Evolutionary conservation across 2,113 vertebrate genomes (phyloP), one percentile per base, ranked within the genome.

Genomic region (Atlantisia rogersi): DNA sequence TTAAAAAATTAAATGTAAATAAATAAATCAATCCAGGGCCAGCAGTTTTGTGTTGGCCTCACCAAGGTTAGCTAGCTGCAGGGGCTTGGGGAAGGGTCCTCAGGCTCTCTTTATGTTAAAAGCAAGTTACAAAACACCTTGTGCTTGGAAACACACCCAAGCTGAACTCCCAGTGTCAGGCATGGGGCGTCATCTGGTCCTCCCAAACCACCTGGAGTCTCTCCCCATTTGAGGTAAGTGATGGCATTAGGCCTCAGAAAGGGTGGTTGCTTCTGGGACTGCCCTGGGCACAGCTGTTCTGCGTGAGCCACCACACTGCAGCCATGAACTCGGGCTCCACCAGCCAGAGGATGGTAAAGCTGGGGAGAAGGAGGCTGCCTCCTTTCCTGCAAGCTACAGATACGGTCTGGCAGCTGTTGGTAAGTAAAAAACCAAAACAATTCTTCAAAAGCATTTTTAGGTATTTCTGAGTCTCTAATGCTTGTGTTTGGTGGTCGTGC

Each of bases 361-460:
- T 10, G 12, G 21, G 9, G 17, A 4, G 4, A 15, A 0, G 3
- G 15, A 18, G 2, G 0, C 1, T 44, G 44, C 17, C 7, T 46
- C 3, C 0, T 10, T 32, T 73, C 6, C 7, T 74, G 18, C 10
- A 26, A 44, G 55, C 3, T 13, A 5, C 2, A 5, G 59, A 1
- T 5, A 3, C 2, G 3, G 22, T 9, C 19, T 64, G 18, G 24
- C 7, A 50, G 42, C 59, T 55, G 7, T 3, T 68, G 31, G 40
- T 53, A 58, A 88, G 75, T 50, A 35, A 32, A 12, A 42, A 25
- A 31, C 8, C 15, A 10, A 48, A 48, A 5, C 20, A 48, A 48
- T 48, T 48, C 46, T 48, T 48, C 22, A 48, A 21, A 48, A 48
- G 46, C 46, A 21, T 48, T 48, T 48, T 48, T 10, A 48, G 11